These are phyloP conservation scores for Anolis sagrei DNA, from an alignment of 2,113 vertebrate genomes.

Conservation along the genomic window DNA sequence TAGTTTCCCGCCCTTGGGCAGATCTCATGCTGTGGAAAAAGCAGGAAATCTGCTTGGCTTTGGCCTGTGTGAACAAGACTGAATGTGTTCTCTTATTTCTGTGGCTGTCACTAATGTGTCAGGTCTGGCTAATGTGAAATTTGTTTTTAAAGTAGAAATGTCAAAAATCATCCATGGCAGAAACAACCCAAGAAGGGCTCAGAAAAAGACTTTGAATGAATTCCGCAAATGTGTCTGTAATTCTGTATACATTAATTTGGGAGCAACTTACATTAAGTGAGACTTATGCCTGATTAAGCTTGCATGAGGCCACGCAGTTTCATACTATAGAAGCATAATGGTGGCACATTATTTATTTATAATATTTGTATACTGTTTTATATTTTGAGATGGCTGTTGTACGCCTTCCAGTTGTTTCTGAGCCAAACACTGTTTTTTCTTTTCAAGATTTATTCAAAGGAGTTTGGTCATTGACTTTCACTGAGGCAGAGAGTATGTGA, in stretches of 20 bases:
- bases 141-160: background rate
- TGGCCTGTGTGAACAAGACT: background rate
- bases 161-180: background rate
- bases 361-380: background rate
- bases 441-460: too few species aligned
- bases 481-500: too few species aligned
- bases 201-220: background rate
- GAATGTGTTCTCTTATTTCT: background rate
- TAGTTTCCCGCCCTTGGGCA: background rate
- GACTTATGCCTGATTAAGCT: background rate
- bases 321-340: background rate
- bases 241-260: background rate
- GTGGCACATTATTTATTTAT: background rate
- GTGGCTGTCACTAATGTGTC: background rate
- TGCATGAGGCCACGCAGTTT: background rate
- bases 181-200: fast-evolving
- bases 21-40: background rate
- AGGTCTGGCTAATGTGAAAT: slow-evolving; percentile 1
- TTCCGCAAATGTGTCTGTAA: background rate
- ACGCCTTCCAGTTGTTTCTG: too few species aligned
- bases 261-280: background rate
- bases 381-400: background rate
- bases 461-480: too few species aligned
- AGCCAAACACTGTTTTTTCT: too few species aligned
- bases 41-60: background rate